Evolutionary conservation across 2,888 invertebrate species (phyloP), one percentile per base, ranked within the genome.

Genomic region (Plebejus argus): DNA sequence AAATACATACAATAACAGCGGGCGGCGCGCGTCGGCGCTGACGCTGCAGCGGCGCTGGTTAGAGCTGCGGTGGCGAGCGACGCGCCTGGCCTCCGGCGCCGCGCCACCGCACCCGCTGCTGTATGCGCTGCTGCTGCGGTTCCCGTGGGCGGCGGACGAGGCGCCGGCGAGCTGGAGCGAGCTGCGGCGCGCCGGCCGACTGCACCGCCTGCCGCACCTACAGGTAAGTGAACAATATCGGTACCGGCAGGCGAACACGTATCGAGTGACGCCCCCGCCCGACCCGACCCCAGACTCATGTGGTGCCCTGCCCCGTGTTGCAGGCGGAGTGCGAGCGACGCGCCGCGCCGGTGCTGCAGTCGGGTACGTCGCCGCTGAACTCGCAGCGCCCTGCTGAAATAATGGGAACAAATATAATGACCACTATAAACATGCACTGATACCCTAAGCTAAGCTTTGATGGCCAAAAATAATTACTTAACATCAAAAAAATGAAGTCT

Each of bases 1-100:
- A n/a, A n/a, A n/a, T n/a, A n/a, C n/a, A n/a, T n/a, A n/a, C n/a
- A n/a, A n/a, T n/a, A n/a, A n/a, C 28, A 74, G 58, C 33, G 39
- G 33, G 61, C 76, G 76, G 76, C 18, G n/a, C 20, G 76, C 58
- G 76, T 58, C 76, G 20, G 76, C 61, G 39, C 35, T 76, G 61
- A 35, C 76, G 23, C 58, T 76, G 61, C 76, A 76, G 61, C 18
- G 76, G 61, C 76, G 76, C 58, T 76, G 76, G 76, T 12, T 35
- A 20, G 56, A 20, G 39, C 58, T 76, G 76, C 35, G 58, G 58
- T 39, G 33, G 35, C 33, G 33, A 39, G 76, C 76, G 76, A 3
- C n/a, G 5, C 33, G 8, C 35, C 58, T 76, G 76, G 56, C 28
- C 12, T 0, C 28, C 58, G 45, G 75, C 49, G 39, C 76, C 39